A percentile compares a stretch with the other conserved stretches of the same genome.
These are phyloP conservation scores for Pantelozetes paolii DNA, from an alignment of 2,888 invertebrate species.

Conservation along the genomic window DNA sequence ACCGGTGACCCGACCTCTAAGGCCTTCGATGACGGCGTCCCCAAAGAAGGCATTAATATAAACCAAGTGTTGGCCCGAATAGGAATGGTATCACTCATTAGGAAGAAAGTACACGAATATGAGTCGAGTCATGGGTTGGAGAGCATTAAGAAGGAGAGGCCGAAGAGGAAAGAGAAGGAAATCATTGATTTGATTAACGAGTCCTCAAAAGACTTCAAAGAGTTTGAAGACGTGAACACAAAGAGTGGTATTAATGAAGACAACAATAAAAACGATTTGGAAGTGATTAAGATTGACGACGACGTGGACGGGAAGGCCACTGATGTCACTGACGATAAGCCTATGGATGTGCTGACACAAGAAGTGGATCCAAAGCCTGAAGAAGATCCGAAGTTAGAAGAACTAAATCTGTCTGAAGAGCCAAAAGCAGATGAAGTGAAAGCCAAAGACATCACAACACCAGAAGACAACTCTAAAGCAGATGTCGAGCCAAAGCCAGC, in stretches of 20 bases:
- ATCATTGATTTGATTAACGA: constrained; percentile 30
- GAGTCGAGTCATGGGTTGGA: constrained; percentile 97
- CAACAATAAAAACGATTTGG: constrained; percentile 17
- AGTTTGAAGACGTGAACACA: constrained; percentile 43
- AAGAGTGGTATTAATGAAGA: constrained; percentile 45
- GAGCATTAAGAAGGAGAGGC: constrained; percentile 62
- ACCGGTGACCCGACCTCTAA: constrained; percentile 98
- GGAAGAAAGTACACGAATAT: constrained; percentile 98
- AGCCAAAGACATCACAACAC: constrained; percentile 35
- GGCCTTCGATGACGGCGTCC: constrained; percentile 96
- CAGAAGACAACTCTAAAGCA: constrained; percentile 34
- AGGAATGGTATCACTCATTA: constrained; percentile 96
- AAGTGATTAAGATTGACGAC: background rate
- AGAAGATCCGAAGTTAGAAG: too few species aligned
- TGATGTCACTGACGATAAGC: background rate
- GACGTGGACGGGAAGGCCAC: background rate
- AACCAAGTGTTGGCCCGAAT: constrained; percentile 97
- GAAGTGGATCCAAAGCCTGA: too few species aligned
- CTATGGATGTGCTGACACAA: too few species aligned
- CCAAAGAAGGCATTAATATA: constrained; percentile 89
- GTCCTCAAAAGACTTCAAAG: constrained; percentile 31
- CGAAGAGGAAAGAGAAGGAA: constrained; percentile 44
- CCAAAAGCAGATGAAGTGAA: constrained; percentile 51
- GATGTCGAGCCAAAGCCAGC: too few species aligned
- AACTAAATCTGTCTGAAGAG: constrained; percentile 49